Conservation (phyloP, 1,140 invertebrate species). For the Drosophila bocki region DNA sequence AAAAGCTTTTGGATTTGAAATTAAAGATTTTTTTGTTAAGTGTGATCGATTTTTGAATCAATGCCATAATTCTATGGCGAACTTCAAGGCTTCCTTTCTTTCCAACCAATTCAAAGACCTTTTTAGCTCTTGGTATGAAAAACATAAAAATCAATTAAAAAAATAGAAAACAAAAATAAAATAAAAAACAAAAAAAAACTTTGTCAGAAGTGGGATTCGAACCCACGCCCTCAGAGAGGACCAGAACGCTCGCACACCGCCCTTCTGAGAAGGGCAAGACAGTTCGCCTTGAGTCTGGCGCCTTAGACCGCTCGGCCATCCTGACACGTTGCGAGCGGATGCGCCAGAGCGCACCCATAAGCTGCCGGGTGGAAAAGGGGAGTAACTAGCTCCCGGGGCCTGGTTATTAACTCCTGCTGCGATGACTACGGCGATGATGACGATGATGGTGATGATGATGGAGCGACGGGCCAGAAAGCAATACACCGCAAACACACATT, state of each 20-base stretch:
- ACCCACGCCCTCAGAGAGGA: conserved; percentile 94
- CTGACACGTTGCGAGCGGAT: conserved; percentile 85
- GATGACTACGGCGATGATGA: conserved; percentile 1
- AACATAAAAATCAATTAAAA: background rate
- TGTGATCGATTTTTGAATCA: too few species aligned
- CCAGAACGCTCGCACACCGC: conserved; percentile 88
- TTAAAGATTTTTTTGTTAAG: too few species aligned
- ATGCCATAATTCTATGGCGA: too few species aligned
- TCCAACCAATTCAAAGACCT: too few species aligned
- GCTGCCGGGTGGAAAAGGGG: background rate
- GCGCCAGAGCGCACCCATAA: conserved; percentile 87
- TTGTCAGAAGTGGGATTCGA: conserved; percentile 95
- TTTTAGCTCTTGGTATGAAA: background rate
- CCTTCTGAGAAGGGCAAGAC: conserved; percentile 67
- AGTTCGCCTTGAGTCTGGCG: conserved; percentile 88
- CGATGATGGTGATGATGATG: conserved; percentile 34
- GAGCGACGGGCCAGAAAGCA: conserved; percentile 33
- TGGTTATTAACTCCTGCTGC: conserved; percentile 32
- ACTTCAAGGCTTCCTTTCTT: too few species aligned
- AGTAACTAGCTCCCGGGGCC: background rate
- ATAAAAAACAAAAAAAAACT: conserved; percentile 85
- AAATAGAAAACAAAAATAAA: conserved; percentile 10
- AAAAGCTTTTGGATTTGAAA: background rate
- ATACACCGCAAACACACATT: conserved; percentile 66
- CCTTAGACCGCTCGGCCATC: conserved; percentile 90